These are phyloP conservation scores for Percopsis transmontana DNA, from an alignment of 2,113 vertebrate species.

Conservation along the genomic window DNA sequence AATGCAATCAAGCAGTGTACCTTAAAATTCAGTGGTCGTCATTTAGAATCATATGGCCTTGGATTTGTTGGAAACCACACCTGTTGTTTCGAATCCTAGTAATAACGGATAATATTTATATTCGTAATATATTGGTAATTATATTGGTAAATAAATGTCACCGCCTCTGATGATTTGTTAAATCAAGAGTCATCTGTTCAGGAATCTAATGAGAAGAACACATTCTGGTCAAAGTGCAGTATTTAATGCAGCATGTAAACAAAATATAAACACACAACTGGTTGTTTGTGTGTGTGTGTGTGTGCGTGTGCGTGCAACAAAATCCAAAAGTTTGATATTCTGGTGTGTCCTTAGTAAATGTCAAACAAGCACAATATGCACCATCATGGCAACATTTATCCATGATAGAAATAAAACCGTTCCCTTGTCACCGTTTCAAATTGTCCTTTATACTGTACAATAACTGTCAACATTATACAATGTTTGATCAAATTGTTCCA, in stretches of 20 bases:
- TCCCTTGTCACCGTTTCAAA: slow-evolving; percentile 22
- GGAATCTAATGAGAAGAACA: background rate
- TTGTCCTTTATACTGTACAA: slow-evolving; percentile 32
- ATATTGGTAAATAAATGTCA: too few relatives aligned
- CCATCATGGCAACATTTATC: slow-evolving; percentile 42
- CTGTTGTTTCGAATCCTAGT: too few relatives aligned
- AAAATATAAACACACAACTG: background rate
- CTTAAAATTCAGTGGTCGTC: too few relatives aligned
- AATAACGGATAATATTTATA: too few relatives aligned
- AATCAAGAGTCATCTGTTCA: too few relatives aligned
- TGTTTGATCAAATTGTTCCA: slow-evolving; percentile 11
- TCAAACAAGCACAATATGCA: slow-evolving; percentile 15
- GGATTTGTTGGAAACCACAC: too few relatives aligned
- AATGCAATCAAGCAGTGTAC: too few relatives aligned
- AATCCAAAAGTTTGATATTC: background rate
- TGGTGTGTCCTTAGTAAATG: slow-evolving; percentile 34
- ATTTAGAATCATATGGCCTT: too few relatives aligned
- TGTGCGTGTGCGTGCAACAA: background rate
- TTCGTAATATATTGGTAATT: too few relatives aligned
- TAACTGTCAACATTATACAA: slow-evolving; percentile 9
- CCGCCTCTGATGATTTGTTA: too few relatives aligned
- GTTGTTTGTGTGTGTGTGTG: background rate
- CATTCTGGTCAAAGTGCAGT: background rate
- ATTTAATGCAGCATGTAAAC: background rate
- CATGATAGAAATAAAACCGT: slow-evolving; percentile 31